Evolutionary conservation across 1,140 invertebrate species (phyloP).

Genomic region (Orchestia grillus): DNA sequence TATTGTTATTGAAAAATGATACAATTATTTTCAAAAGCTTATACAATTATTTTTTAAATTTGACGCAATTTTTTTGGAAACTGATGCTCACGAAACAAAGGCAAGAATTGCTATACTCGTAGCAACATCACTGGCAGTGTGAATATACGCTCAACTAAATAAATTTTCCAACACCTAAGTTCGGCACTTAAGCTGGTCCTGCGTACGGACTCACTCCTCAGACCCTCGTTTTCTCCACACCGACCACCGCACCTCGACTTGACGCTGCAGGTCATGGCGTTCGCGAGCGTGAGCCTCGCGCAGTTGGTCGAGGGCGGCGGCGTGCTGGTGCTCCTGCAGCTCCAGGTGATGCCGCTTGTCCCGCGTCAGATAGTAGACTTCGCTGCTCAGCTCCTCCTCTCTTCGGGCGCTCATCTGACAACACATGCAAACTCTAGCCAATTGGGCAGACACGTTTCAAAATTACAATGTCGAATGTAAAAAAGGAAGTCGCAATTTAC

Average conservation of each 20-base stretch:
- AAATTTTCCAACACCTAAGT: background rate
- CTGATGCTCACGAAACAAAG: background rate
- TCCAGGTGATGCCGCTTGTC: slow-evolving; percentile 63
- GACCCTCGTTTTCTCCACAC: no score
- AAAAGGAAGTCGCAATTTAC: background rate
- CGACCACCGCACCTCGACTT: background rate
- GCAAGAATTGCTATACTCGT: background rate
- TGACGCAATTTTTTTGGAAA: no score
- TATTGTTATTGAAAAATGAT: no score
- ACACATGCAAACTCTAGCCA: background rate
- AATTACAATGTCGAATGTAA: background rate
- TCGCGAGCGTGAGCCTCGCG: slow-evolving; percentile 49
- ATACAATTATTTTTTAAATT: no score
- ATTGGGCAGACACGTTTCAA: background rate
- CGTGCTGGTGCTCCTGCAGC: slow-evolving; percentile 64
- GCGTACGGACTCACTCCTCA: background rate
- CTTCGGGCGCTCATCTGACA: background rate
- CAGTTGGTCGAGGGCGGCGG: slow-evolving; percentile 57
- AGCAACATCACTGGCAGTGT: background rate
- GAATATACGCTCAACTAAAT: background rate
- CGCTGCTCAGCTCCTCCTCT: slow-evolving; percentile 62
- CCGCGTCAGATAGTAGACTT: slow-evolving; percentile 62
- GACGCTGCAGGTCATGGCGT: background rate
- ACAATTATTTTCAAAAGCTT: no score
- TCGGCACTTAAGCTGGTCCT: background rate